Evolutionary conservation across 64 coral and sea anemone species (phyloP).

Genomic region (Montipora efflorescens): DNA sequence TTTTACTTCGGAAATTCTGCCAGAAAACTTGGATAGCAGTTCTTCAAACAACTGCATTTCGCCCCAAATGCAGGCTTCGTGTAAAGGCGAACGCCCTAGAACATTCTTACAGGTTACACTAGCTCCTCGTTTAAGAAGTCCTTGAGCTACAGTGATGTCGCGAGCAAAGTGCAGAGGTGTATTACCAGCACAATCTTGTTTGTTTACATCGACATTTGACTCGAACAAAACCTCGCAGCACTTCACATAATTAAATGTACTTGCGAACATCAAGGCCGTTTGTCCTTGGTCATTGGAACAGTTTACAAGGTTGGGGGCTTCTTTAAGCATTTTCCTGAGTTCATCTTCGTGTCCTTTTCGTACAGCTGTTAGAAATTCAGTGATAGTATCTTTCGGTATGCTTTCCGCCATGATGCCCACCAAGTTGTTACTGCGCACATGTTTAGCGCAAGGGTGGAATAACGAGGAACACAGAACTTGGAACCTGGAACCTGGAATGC

Average conservation of each 20-base stretch:
- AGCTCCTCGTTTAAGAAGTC: conserved; percentile 37
- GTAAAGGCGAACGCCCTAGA: conserved; percentile 31
- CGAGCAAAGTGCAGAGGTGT: conserved; percentile 42
- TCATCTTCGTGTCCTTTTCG: conserved; percentile 9
- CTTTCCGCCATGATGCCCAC: neutral
- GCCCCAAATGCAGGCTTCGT: conserved; percentile 47
- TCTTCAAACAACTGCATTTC: conserved; percentile 15
- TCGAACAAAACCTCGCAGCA: conserved; percentile 36
- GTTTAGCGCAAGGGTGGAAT: neutral
- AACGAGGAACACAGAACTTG: neutral
- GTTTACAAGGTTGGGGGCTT: conserved; percentile 21
- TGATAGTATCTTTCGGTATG: neutral
- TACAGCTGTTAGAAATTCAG: conserved; percentile 10
- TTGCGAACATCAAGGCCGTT: conserved; percentile 34
- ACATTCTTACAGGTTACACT: conserved; percentile 15
- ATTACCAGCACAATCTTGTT: conserved; percentile 44
- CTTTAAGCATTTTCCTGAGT: conserved; percentile 1
- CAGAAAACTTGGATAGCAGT: neutral
- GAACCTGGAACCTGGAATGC: neutral
- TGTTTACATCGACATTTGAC: conserved; percentile 19
- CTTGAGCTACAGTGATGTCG: neutral
- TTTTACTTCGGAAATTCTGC: conserved; percentile 17
- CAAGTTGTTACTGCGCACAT: neutral
- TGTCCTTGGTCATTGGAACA: conserved; percentile 23
- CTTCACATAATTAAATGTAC: conserved; percentile 19